Conservation (phyloP, 2,113 vertebrate species). For the Geothlypis trichas region DNA sequence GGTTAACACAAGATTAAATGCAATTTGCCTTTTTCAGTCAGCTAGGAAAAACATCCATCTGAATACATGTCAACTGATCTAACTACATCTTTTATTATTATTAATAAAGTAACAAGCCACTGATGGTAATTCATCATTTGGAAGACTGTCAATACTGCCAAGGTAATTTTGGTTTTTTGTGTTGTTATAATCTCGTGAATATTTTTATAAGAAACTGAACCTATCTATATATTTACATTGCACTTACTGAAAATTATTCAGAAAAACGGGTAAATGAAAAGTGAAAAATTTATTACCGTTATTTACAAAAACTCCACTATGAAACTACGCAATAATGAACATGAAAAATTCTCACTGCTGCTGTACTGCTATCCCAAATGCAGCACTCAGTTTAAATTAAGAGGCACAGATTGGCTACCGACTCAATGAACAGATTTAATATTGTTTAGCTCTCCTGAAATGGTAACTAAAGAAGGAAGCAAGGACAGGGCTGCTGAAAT, state of each 20-base stretch:
- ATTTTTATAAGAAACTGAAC: neutral
- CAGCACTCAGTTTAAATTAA: neutral
- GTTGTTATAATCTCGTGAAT: neutral
- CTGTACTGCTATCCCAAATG: neutral
- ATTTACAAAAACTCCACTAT: neutral
- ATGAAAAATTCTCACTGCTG: neutral
- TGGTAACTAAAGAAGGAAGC: slow-evolving; percentile 34
- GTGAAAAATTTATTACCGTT: neutral
- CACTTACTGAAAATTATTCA: neutral
- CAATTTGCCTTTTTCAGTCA: neutral
- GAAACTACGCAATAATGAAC: neutral
- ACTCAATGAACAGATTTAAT: slow-evolving; percentile 33
- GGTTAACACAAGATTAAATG: neutral
- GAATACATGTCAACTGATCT: neutral
- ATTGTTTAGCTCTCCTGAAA: slow-evolving; percentile 10
- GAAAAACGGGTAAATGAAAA: neutral
- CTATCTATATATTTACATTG: neutral
- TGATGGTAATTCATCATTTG: slow-evolving; percentile 89
- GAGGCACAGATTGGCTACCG: neutral
- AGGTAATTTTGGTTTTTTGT: slow-evolving; percentile 74
- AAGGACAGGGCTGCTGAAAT: neutral
- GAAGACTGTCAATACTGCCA: slow-evolving; percentile 82
- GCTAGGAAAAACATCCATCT: neutral
- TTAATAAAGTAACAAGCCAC: slow-evolving; percentile 82
- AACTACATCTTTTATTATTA: slow-evolving; percentile 24